Evolutionary conservation across 2,797 vertebrate genomes (phyloP).

Genomic region (Halcyon smyrnensis): DNA sequence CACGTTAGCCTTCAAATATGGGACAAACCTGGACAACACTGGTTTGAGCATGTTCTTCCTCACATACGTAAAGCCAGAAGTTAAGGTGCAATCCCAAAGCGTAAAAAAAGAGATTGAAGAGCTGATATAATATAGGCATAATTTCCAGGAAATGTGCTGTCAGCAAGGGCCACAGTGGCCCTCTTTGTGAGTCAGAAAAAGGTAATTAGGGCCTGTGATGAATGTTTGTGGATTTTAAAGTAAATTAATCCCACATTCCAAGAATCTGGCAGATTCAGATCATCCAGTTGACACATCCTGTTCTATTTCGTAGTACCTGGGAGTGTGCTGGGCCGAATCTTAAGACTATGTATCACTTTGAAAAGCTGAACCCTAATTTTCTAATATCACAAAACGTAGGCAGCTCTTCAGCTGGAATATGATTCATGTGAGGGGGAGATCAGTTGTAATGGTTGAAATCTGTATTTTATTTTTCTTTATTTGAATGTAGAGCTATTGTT

Average conservation of each 20-base stretch:
- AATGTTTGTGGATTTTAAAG: neutral
- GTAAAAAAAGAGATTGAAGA: neutral
- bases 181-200: neutral
- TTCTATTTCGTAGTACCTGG: neutral
- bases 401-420: conserved; percentile 18
- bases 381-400: conserved; percentile 8
- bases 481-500: conserved; percentile 71
- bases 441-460: conserved; percentile 47
- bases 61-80: neutral
- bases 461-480: conserved; percentile 8
- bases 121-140: neutral
- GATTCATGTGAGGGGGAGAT: conserved; percentile 42
- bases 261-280: neutral
- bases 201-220: neutral
- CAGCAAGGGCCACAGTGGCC: neutral
- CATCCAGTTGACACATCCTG: neutral
- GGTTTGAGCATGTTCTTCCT: neutral
- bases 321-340: neutral
- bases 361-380: conserved; percentile 25
- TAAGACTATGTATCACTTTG: neutral
- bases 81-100: neutral
- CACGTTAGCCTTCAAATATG: neutral
- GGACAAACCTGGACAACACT: neutral
- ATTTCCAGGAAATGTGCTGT: neutral
- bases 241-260: neutral